Evolutionary conservation across 2,797 vertebrate species (phyloP).

Genomic region (Numenius phaeopus): DNA sequence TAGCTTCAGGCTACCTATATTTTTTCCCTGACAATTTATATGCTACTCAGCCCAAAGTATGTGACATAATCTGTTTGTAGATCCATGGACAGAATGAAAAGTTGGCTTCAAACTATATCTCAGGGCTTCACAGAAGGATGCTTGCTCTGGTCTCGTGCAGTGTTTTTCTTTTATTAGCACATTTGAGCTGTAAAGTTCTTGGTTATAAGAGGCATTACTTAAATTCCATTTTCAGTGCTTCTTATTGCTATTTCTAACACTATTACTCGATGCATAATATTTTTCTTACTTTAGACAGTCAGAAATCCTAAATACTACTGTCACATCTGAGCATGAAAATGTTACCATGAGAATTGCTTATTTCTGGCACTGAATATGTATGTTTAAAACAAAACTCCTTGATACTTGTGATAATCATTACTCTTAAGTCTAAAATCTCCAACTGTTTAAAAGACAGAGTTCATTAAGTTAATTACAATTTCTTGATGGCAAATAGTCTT

Average conservation of each 20-base stretch:
- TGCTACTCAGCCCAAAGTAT: conserved; percentile 7
- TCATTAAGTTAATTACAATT: conserved; percentile 75
- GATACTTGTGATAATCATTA: conserved; percentile 27
- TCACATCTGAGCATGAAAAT: not conserved
- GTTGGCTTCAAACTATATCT: conserved; percentile 17
- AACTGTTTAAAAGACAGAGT: conserved; percentile 68
- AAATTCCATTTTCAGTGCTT: conserved; percentile 21
- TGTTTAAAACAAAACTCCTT: conserved; percentile 52
- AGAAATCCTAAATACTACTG: conserved; percentile 22
- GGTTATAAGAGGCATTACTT: conserved; percentile 6
- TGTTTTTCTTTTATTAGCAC: conserved; percentile 17
- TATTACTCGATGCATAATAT: conserved; percentile 26
- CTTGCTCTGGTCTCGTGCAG: not conserved
- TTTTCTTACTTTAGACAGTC: not conserved
- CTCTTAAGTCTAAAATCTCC: conserved; percentile 51
- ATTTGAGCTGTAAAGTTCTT: conserved; percentile 19
- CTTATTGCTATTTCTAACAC: conserved; percentile 27
- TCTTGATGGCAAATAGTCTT: conserved; percentile 54
- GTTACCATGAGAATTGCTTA: conserved; percentile 49
- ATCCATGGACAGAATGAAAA: conserved; percentile 35
- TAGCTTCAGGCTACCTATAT: conserved; percentile 56
- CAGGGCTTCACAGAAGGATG: conserved; percentile 12
- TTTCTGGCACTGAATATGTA: conserved; percentile 14
- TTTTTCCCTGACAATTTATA: conserved; percentile 64
- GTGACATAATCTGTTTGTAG: conserved; percentile 36